phyloP scores from a whole-genome alignment of 1,140 invertebrate species.

The Bursaphelenchus mucronatus region DNA sequence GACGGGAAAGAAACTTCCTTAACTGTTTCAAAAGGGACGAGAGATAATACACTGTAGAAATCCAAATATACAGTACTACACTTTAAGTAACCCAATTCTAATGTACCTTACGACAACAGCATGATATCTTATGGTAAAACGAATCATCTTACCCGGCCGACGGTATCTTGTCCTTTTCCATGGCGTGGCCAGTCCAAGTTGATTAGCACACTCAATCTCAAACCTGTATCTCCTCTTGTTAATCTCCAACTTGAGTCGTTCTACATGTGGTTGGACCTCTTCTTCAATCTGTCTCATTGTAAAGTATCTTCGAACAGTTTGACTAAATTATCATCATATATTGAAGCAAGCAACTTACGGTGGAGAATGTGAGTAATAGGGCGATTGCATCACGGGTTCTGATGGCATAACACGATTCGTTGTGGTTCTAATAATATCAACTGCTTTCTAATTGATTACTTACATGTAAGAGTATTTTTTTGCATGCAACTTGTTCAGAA shows the following conservation, averaged over 20 bases:
- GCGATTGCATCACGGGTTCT: no score
- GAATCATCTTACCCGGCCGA: constrained; percentile 3
- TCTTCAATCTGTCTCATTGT: not conserved
- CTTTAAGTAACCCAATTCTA: no score
- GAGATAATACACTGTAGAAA: no score
- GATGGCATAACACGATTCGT: no score
- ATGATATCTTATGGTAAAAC: no score
- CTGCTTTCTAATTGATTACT: no score
- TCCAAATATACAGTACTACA: no score
- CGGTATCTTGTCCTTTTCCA: constrained; percentile 24
- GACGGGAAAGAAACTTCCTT: no score
- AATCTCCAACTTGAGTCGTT: constrained; percentile 18
- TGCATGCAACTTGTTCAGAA: not conserved
- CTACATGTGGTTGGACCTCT: not conserved
- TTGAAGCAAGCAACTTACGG: not conserved
- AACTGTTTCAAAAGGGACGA: no score
- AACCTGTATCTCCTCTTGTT: constrained; percentile 20
- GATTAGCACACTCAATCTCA: constrained; percentile 15
- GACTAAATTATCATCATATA: not conserved
- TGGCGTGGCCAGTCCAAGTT: constrained; percentile 13
- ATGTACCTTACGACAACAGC: no score
- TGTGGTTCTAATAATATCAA: no score
- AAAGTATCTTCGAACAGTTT: constrained; percentile 3
- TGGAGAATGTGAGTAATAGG: no score
- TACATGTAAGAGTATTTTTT: not conserved